These are phyloP conservation scores for Datnioides undecimradiatus DNA, from an alignment of 2,113 vertebrate species.

Conservation along the genomic window DNA sequence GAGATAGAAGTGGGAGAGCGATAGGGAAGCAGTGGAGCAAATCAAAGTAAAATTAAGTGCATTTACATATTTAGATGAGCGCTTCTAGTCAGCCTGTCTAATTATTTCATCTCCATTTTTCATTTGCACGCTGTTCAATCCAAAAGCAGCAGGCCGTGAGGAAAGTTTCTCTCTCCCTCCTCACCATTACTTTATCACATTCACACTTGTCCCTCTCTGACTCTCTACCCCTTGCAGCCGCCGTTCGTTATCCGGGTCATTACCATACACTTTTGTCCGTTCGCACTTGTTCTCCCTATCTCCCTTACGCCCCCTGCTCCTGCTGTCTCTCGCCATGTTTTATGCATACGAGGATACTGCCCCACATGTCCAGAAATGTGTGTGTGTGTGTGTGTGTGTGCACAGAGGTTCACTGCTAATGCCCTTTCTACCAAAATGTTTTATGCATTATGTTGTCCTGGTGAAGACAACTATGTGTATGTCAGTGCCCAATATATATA, in stretches of 20 bases:
- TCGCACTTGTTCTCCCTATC: constrained; percentile 72
- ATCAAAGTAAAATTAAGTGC: constrained; percentile 86
- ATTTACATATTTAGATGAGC: constrained; percentile 89
- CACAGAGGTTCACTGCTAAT: constrained; percentile 55
- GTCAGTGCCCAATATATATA: constrained; percentile 16
- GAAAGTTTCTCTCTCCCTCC: constrained; percentile 61
- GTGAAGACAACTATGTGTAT: constrained; percentile 22
- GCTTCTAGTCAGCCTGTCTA: constrained; percentile 84
- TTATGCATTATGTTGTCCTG: constrained; percentile 63
- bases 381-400: constrained; percentile 6
- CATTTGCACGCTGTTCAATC: constrained; percentile 73
- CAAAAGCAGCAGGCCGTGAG: constrained; percentile 74
- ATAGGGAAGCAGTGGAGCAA: constrained; percentile 82
- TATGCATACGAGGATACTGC: constrained; percentile 64
- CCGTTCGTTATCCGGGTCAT: constrained; percentile 77
- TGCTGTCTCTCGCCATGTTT: constrained; percentile 70
- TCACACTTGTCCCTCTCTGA: constrained; percentile 53
- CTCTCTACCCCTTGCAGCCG: constrained; percentile 55
- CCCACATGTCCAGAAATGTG: constrained; percentile 54
- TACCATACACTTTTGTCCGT: constrained; percentile 74
- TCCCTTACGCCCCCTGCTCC: constrained; percentile 53
- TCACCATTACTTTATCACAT: constrained; percentile 64
- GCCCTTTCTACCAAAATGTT: constrained; percentile 61
- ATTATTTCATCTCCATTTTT: constrained; percentile 87
- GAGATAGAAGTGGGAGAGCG: constrained; percentile 48